Conservation (phyloP, 1,140 invertebrate species). For the Neocloeon triangulifer region DNA sequence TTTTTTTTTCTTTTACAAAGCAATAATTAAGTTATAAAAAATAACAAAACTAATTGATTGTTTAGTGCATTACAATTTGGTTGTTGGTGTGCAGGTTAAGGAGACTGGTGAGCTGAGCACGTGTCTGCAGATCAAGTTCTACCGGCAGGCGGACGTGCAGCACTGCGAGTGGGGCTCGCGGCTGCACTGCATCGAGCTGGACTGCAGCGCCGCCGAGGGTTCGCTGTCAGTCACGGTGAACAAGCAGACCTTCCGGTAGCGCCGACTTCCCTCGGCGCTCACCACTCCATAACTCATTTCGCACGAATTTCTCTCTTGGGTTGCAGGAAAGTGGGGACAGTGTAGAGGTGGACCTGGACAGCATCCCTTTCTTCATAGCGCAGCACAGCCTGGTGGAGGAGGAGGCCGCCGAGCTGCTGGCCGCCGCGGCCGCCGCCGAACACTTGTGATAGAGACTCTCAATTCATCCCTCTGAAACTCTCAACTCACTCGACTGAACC, state of each 20-base stretch:
- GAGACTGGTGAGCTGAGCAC: slow-evolving; percentile 23
- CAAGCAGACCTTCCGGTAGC: slow-evolving; percentile 24
- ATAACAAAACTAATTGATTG: neutral
- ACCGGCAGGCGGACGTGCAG: slow-evolving; percentile 22
- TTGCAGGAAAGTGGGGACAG: neutral
- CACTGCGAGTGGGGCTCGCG: slow-evolving; percentile 28
- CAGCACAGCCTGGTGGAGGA: too few relatives aligned
- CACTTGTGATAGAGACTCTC: too few relatives aligned
- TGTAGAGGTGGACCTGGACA: too few relatives aligned
- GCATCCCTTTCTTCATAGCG: neutral
- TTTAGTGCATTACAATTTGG: too few relatives aligned
- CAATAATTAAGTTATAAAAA: neutral
- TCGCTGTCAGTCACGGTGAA: slow-evolving; percentile 14
- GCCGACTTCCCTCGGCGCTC: too few relatives aligned
- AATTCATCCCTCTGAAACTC: too few relatives aligned
- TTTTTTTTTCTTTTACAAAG: too few relatives aligned
- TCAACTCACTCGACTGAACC: too few relatives aligned
- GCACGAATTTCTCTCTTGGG: too few relatives aligned
- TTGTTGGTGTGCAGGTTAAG: slow-evolving; percentile 12
- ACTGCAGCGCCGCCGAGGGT: slow-evolving; percentile 23
- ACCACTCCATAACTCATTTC: neutral
- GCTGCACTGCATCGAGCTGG: slow-evolving; percentile 29
- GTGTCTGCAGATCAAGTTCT: slow-evolving; percentile 28
- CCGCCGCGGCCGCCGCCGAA: too few relatives aligned
- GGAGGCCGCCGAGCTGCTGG: too few relatives aligned